Percentiles rank a stretch among this genome's conserved stretches.
These are phyloP conservation scores for Coremacera marginata DNA, from an alignment of 2,888 invertebrate genomes.

Conservation along the genomic window DNA sequence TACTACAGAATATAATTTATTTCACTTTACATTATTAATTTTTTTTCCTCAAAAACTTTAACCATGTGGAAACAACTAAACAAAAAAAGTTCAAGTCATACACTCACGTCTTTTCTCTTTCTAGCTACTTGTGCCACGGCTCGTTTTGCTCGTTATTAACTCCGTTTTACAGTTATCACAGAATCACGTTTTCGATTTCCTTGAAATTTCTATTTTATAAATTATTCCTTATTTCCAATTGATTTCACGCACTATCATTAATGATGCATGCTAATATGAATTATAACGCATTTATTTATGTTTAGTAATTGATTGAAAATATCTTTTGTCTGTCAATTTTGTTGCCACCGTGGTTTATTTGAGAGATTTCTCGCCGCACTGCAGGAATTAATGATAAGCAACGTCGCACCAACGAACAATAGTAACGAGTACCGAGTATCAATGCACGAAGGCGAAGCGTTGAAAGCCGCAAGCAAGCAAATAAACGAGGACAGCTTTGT, in stretches of 20 bases:
- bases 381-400: constrained; percentile 9
- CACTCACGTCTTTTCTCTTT: constrained; percentile 30
- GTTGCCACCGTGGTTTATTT: constrained; percentile 32
- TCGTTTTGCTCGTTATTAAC: constrained; percentile 10
- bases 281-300: not conserved
- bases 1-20: too few species aligned
- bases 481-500: too few species aligned
- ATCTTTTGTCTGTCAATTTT: not conserved
- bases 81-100: not conserved
- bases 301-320: not conserved
- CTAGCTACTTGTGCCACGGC: constrained; percentile 3
- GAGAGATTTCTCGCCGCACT: constrained; percentile 27
- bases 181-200: constrained; percentile 12
- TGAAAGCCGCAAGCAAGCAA: too few species aligned
- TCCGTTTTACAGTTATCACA: constrained; percentile 22
- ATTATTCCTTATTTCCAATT: not conserved
- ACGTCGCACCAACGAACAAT: not conserved
- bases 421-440: constrained; percentile 10
- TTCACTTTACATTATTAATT: too few species aligned
- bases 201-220: not conserved
- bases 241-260: not conserved
- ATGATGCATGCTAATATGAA: not conserved
- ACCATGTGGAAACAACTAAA: not conserved
- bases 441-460: too few species aligned
- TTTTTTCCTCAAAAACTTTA: not conserved